phyloP scores from a whole-genome alignment of 2,113 vertebrate species.

The Macrotis lagotis region DNA sequence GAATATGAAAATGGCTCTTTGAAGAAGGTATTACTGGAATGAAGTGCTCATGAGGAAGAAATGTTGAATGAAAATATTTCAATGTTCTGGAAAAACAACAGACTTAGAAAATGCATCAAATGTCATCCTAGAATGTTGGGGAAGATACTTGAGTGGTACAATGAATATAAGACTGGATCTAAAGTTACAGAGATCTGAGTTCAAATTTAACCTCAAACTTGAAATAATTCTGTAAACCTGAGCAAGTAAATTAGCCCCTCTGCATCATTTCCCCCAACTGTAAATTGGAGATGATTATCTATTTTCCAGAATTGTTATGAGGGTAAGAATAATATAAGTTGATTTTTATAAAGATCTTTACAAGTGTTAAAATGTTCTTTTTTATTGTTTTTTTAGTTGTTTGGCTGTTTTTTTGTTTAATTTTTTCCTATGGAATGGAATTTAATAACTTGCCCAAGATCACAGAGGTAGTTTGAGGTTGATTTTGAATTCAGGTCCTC shows the following conservation, averaged over 20 bases:
- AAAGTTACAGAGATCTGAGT: background rate
- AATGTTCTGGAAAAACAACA: background rate
- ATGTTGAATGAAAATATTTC: background rate
- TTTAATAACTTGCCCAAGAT: too few species aligned
- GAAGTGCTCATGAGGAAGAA: background rate
- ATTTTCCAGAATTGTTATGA: background rate
- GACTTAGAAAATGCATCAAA: background rate
- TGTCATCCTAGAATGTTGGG: background rate
- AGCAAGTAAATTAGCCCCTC: background rate
- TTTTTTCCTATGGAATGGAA: too few species aligned
- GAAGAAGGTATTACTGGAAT: background rate
- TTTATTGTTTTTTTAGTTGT: too few species aligned
- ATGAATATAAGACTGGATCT: background rate
- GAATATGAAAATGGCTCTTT: background rate
- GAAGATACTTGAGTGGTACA: background rate
- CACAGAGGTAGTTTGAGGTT: too few species aligned
- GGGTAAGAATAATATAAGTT: background rate
- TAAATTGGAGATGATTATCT: background rate
- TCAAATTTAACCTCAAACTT: background rate
- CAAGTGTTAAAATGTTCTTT: background rate
- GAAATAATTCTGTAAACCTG: background rate
- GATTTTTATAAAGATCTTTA: background rate
- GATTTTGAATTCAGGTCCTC: too few species aligned
- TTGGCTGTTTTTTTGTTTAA: too few species aligned
- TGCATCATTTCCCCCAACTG: background rate